These are phyloP conservation scores for Pemphigus obesinymphae DNA, from an alignment of 1,140 invertebrate species.

Conservation along the genomic window DNA sequence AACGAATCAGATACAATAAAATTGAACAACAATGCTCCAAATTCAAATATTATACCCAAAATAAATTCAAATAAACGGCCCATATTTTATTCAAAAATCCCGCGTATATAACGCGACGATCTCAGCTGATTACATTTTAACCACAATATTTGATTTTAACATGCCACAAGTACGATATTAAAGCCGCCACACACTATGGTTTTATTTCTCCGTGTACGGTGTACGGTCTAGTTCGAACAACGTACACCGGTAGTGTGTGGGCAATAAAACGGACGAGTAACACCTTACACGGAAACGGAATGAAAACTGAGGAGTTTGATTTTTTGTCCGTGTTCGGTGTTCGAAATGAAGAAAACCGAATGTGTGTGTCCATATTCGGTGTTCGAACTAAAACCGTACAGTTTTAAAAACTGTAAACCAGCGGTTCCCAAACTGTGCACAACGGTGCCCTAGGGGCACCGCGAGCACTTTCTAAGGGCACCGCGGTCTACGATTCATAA, in stretches of 20 bases:
- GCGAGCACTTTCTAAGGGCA: neutral
- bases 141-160: no score
- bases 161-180: no score
- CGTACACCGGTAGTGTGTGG: neutral
- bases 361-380: neutral
- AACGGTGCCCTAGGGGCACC: neutral
- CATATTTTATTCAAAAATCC: no score
- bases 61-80: no score
- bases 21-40: no score
- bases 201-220: neutral
- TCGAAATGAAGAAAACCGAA: neutral
- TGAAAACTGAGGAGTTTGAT: neutral
- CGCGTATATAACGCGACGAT: no score
- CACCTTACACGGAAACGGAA: neutral
- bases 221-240: neutral
- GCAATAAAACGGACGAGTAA: neutral
- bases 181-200: neutral
- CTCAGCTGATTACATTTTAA: no score
- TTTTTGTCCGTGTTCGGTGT: neutral
- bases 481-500: neutral
- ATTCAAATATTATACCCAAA: no score
- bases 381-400: no score
- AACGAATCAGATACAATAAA: no score
- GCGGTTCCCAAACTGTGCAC: neutral
- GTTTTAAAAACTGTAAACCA: neutral